Evolutionary conservation across 2,797 vertebrate species (phyloP), one percentile per base, ranked within the genome.

Genomic region (Xiphophorus birchmanni): DNA sequence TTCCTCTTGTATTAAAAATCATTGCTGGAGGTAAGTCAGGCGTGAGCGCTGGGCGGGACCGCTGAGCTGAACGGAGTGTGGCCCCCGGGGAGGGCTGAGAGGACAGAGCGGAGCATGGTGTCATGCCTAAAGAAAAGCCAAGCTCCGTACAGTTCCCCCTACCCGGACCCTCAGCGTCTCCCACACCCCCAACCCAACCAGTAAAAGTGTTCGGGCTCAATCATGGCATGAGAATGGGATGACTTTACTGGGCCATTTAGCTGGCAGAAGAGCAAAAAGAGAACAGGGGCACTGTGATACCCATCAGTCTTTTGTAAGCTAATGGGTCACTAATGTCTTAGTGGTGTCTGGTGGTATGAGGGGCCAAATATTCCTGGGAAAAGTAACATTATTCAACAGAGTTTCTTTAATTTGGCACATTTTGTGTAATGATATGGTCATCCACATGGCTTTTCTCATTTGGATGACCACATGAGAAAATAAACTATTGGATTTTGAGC

Each of bases 211-310:
- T 84, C 84, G 84, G 91, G 86, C 88, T 86, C 80, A 89, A 91
- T 89, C 89, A 90, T 91, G 92, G 93, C 92, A 89, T 92, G 91
- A 91, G 92, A 93, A 88, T 77, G 75, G 82, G 92, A 93, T 94
- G 91, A 94, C 90, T 93, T 95, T 95, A 95, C 92, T 88, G 86
- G 89, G 87, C 87, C 92, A 92, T 94, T 95, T 94, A 93, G 89
- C 92, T 93, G 90, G 89, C 84, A 78, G 84, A 90, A 58, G 87
- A 92, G 90, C 86, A 88, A 84, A 87, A 80, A 91, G 88, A 94
- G 86, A 92, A 91, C 90, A 90, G 91, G 83, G 88, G 84, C 71
- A 58, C 82, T 88, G 92, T 86, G 86, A 87, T 82, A 73, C 87
- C 26, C 26, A 17, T 65, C 76, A 67, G 65, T n/a, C 67, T 87